Conservation (phyloP, 2,113 vertebrate species). For the Mesitornis unicolor region DNA sequence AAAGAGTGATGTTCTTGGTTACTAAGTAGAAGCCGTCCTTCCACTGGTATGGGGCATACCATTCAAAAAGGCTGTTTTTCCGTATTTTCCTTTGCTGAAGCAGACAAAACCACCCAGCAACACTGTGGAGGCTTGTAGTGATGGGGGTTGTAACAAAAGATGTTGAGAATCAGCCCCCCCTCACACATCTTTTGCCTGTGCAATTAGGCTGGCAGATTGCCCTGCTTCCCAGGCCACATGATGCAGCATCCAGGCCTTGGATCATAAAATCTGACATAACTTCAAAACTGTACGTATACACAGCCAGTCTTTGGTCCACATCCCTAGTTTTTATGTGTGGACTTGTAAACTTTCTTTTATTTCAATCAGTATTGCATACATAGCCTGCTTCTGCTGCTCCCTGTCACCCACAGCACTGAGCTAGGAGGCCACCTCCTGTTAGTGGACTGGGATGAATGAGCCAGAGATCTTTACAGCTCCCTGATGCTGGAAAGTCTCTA, state of each 20-base stretch:
- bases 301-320: not conserved
- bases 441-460: not conserved
- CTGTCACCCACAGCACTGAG: not conserved
- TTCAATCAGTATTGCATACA: rapidly evolving
- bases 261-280: not conserved
- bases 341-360: not conserved
- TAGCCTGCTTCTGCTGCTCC: not conserved
- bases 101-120: not conserved
- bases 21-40: not conserved
- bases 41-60: not conserved
- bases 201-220: not conserved
- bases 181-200: not conserved
- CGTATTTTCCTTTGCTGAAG: rapidly evolving
- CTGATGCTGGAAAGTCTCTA: not conserved
- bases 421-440: not conserved
- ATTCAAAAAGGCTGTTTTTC: not conserved
- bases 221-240: not conserved
- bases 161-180: not conserved
- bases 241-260: not conserved
- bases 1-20: not conserved
- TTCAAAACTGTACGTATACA: rapidly evolving
- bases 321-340: not conserved
- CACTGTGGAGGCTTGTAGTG: not conserved
- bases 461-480: not conserved
- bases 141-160: not conserved